Evolutionary conservation across 2,113 vertebrate species (phyloP), one percentile per base, ranked within the genome.

Genomic region (Ailuropoda melanoleuca): DNA sequence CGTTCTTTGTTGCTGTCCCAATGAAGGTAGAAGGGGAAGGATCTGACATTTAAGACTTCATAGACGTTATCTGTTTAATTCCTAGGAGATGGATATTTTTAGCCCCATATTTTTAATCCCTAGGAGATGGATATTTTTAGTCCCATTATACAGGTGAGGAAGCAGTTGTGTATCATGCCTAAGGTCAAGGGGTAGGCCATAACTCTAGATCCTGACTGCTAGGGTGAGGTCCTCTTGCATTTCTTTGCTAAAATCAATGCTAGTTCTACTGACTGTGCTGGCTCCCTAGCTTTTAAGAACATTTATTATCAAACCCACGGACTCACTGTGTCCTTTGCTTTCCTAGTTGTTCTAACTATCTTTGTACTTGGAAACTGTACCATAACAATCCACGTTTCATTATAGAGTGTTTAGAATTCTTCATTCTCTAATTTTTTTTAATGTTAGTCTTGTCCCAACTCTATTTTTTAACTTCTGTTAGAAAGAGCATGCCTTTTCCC

Each of bases 141-240:
- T 93, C 92, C 87, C 90, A 48, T 93, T 95, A 72, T 95, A 85
- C 46, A 81, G 94, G 84, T 77, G 46, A 96, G 80, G 94, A 90
- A 94, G 53, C 72, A 68, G 48, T 50, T 93, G 55, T 86, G 37
- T 53, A 17, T 86, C 66, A 86, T 93, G 82, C 86, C 93, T 70
- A 56, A 93, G 80, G 64, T 92, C 83, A 85, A 70, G 75, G 37
- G 8, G 74, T 60, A 90, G 68, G 39, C 17, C 3, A 6, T 82
- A 34, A 70, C 88, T 48, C 48, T 88, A 31, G 70, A 81, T 75
- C 74, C 43, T 58, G 11, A 83, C 60, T 53, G 10, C 24, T 55
- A 58, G 82, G 80, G 19, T 31, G 68, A 82, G 39, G 26, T 72
- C 86, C 46, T 70, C 0, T 80, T 90, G 23, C 50, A 77, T 95